Evolutionary conservation across 2,797 vertebrate species (phyloP), one percentile per base, ranked within the genome.

Genomic region (Rhynchonycteris naso): DNA sequence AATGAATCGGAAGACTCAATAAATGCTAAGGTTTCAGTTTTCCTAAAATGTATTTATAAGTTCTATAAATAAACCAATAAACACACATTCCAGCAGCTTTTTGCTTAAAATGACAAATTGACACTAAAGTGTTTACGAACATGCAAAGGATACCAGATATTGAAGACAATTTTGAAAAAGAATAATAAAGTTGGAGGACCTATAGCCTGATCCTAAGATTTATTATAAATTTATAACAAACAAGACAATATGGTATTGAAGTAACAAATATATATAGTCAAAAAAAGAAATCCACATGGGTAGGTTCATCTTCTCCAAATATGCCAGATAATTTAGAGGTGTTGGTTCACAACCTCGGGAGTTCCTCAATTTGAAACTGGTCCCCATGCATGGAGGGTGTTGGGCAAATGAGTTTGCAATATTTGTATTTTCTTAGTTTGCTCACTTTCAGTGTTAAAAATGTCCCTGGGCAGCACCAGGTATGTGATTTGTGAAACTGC

Each of bases 361-460:
- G 38, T 61, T 61, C 26, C 26, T 63, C 19, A 58, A n/a, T 43
- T 4, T 87, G 22, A 87, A 92, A 72, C 33, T 15, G 10, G 11
- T 2, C 11, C 33, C 58, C 2, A 0, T 43, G 28, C 7, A 8
- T 3, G 9, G 28, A 24, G 1, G 7, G 1, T 43, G 43, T 43
- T 43, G 43, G 43, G 43, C 43, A 43, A 43, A 43, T 43, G 43
- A 43, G 5, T 43, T 43, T 43, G 43, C 43, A 43, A 43, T 43
- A 43, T 43, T 43, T 43, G 43, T 43, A 43, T 43, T 43, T 43
- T 43, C 8, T 43, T 43, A 43, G 43, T 43, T 43, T 43, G 43
- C 43, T 43, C 43, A 43, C 43, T 43, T 43, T 43, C 8, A 5
- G 43, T 43, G 43, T 43, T 43, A 43, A 43, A 43, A 43, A 43